A percentile compares a stretch with the other conserved stretches of the same genome.
Evolutionary conservation across 1,140 invertebrate species (phyloP).

Genomic region (Pseudomyrmex dendroicus): DNA sequence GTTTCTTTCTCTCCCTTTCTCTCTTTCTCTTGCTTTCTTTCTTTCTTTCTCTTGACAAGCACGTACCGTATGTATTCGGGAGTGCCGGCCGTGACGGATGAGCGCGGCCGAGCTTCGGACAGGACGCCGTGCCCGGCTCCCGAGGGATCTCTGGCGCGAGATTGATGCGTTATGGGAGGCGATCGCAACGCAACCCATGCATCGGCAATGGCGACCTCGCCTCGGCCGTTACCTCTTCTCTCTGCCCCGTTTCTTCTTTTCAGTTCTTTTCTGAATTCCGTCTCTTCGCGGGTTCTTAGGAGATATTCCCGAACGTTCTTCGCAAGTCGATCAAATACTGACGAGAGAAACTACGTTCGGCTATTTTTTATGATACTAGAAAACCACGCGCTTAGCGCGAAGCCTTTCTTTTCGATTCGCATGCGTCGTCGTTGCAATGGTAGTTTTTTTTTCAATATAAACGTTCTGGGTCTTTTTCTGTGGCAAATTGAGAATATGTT

Average conservation of each 20-base stretch:
- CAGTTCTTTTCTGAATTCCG: slow-evolving; percentile 39
- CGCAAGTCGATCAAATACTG: slow-evolving; percentile 39
- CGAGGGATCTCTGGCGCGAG: slow-evolving; percentile 63
- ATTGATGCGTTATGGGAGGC: slow-evolving; percentile 73
- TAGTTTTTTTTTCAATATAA: too few species aligned
- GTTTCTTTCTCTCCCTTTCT: slow-evolving; percentile 14
- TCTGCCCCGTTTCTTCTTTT: not conserved
- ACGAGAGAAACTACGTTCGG: not conserved
- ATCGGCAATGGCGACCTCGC: slow-evolving; percentile 66
- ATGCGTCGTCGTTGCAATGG: too few species aligned
- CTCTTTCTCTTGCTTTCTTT: slow-evolving; percentile 17
- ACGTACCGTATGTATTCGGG: slow-evolving; percentile 43
- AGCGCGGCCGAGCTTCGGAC: slow-evolving; percentile 67
- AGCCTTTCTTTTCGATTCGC: too few species aligned
- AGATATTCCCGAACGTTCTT: not conserved
- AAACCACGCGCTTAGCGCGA: too few species aligned
- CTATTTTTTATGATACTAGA: too few species aligned
- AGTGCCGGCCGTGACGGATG: slow-evolving; percentile 68
- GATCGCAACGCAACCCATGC: slow-evolving; percentile 71
- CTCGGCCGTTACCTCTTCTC: slow-evolving; percentile 1
- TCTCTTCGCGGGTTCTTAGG: slow-evolving; percentile 33
- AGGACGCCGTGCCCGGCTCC: slow-evolving; percentile 57
- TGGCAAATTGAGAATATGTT: too few species aligned
- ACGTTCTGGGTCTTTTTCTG: too few species aligned
- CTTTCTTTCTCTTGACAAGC: slow-evolving; percentile 4